A percentile compares a stretch with the other conserved stretches of the same genome.
Evolutionary conservation across 2,888 invertebrate species (phyloP).

Genomic region (Saturnia pavonia): DNA sequence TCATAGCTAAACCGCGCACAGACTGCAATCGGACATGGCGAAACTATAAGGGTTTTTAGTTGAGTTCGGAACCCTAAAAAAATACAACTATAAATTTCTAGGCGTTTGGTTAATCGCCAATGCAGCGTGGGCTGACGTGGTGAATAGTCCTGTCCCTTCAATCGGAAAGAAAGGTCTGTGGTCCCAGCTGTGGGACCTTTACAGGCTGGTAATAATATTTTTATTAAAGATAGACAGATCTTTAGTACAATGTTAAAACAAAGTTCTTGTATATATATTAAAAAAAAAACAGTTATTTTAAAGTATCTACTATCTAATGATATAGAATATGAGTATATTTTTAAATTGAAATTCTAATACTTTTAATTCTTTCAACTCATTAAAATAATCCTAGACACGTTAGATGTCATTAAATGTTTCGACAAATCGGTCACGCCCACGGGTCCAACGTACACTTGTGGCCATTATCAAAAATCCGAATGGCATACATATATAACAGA

Average conservation of each 20-base stretch:
- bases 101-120: too few species aligned
- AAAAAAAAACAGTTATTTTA: not conserved
- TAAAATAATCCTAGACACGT: conserved; percentile 7
- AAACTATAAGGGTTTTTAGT: too few species aligned
- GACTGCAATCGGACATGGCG: too few species aligned
- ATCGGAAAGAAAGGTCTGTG: too few species aligned
- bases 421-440: conserved; percentile 2
- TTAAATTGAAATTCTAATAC: not conserved
- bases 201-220: too few species aligned
- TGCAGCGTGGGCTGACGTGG: too few species aligned
- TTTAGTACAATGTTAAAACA: not conserved
- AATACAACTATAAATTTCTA: too few species aligned
- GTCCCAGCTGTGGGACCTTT: too few species aligned
- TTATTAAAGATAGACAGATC: too few species aligned
- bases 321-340: not conserved
- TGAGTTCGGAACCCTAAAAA: too few species aligned
- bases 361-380: not conserved
- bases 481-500: conserved; percentile 33
- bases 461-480: conserved; percentile 11
- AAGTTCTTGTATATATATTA: not conserved
- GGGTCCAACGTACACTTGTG: conserved; percentile 10
- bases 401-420: not conserved
- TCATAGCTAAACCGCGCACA: too few species aligned
- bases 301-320: not conserved
- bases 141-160: too few species aligned